Evolutionary conservation across 2,797 vertebrate genomes (phyloP), one percentile per base, ranked within the genome.

Genomic region (Hippocampus kuda): DNA sequence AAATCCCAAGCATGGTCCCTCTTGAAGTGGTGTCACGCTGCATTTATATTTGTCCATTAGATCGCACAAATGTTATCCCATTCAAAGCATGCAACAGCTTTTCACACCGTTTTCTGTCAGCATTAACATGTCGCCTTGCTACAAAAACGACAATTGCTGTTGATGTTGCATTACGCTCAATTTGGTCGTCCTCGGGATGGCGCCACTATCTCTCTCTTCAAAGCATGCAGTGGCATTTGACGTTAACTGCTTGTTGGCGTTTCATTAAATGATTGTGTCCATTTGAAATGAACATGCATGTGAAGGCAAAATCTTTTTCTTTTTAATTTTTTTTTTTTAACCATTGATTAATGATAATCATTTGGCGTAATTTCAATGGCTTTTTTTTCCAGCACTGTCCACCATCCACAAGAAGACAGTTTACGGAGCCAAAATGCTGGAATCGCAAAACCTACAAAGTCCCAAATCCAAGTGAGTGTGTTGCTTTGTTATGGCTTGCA

Each of bases 321-420:
- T 12, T 51, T 51, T 49, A 1, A 34, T 18, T 16, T 13, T 49
- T 49, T 5, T 49, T n/a, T 53, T 53, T n/a, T n/a, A 20, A 18
- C 16, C 48, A 7, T 20, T 22, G 48, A 51, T 20, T 18, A 27
- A 57, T 59, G 56, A 27, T 12, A 27, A 30, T 30, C 0, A 30
- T 59, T 59, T 30, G 9, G 24, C 3, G 30, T 20, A 5, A 34
- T 22, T 1, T 16, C 34, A 9, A 18, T n/a, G 41, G 10, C 2
- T 15, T 42, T 53, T 20, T 59, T 22, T 44, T 27, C 15, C 88
- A 99, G 97, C 95, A 1, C 86, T 99, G 0, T 90, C 92, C 88
- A 92, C 51, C 61, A 88, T 98, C 82, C 97, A 99, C 89, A 99
- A 94, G 87, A 98, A 98, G 78, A 93, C 90, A 0, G 94, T 98